phyloP scores from a whole-genome alignment of 2,797 vertebrate genomes.

The Spea hammondii region DNA sequence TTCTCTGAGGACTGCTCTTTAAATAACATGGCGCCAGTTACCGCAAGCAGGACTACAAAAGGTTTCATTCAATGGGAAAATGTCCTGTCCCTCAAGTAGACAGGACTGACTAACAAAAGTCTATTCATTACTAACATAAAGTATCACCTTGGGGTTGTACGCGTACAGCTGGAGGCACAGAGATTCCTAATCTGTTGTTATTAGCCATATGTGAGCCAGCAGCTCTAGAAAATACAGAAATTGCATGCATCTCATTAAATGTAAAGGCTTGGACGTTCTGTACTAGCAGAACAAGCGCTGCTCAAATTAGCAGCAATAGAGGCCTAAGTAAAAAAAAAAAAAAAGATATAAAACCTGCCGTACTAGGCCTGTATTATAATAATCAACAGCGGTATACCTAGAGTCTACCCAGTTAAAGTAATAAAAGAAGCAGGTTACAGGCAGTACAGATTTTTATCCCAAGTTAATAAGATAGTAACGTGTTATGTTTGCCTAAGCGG shows the following conservation, averaged over 20 bases:
- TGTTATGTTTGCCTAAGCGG: not conserved
- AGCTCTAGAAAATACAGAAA: constrained; percentile 29
- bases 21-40: constrained; percentile 46
- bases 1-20: constrained; percentile 37
- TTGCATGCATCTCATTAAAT: constrained; percentile 44
- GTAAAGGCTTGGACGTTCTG: constrained; percentile 46
- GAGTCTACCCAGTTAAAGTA: not conserved
- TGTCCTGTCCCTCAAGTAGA: constrained; percentile 42
- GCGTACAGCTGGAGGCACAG: constrained; percentile 31
- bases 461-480: not conserved
- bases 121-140: constrained; percentile 43
- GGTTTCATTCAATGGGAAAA: constrained; percentile 42
- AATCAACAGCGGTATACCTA: constrained; percentile 18
- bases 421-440: constrained; percentile 8
- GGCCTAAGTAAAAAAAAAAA: constrained; percentile 18
- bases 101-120: constrained; percentile 43
- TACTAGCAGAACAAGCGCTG: constrained; percentile 29
- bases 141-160: constrained; percentile 44
- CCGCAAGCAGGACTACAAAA: constrained; percentile 41
- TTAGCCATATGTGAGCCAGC: constrained; percentile 24
- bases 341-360: not conserved
- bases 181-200: constrained; percentile 43
- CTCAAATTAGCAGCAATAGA: constrained; percentile 34
- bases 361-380: constrained; percentile 27
- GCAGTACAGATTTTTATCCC: not conserved